Evolutionary conservation across 2,888 invertebrate species (phyloP), one percentile per base, ranked within the genome.

Genomic region (Parochlus steinenii): DNA sequence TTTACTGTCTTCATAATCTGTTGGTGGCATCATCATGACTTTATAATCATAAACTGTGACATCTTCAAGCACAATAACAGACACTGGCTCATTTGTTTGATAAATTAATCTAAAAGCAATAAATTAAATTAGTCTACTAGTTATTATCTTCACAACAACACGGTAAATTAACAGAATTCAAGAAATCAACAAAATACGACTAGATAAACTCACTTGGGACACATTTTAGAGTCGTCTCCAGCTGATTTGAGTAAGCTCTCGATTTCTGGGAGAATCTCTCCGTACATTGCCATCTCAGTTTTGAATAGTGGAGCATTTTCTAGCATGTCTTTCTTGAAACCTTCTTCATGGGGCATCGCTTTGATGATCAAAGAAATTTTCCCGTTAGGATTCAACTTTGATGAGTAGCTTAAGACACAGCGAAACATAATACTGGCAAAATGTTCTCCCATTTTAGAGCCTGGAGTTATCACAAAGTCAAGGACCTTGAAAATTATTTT

Each of bases 21-120:
- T 19, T 3, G 19, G 6, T 4, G 16, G 30, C 11, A n/a, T 11
- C 7, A 11, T 16, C 3, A 30, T 30, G n/a, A 18, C 19, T 7
- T 10, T 15, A 30, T 30, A 30, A 17, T 19, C 16, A 17, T 14
- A 5, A 30, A 10, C 30, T 17, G 18, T 19, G 5, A 30, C n/a
- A n/a, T 30, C 30, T 18, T 30, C 30, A 17, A 30, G n/a, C 30
- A 30, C 30, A 17, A 30, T 30, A 7, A 30, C 30, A 16, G 12
- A 19, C 17, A 12, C n/a, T 12, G 30, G 30, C n/a, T 30, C 19
- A 4, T 16, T 4, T 8, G 17, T 15, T 30, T 30, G 30, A 18
- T 30, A 30, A n/a, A 30, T 30, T 10, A 30, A 5, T 18, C n/a
- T n/a, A n/a, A n/a, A n/a, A n/a, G n/a, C n/a, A n/a, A n/a, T n/a